phyloP scores from a whole-genome alignment of 2,113 vertebrate species.

The Scomber scombrus region DNA sequence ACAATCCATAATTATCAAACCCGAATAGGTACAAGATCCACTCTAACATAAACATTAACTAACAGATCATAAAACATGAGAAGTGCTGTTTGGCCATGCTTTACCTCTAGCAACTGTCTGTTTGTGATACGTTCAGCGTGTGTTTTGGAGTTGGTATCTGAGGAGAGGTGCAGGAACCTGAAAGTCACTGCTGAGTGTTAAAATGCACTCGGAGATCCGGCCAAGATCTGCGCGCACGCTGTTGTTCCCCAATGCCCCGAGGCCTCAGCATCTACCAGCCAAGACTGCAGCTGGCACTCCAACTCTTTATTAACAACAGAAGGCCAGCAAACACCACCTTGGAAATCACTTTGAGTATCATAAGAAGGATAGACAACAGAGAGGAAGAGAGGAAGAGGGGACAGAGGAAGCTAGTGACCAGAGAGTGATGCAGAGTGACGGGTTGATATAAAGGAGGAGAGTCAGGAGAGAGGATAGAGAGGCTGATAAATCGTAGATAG shows the following conservation, averaged over 20 bases:
- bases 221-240: conserved; percentile 39
- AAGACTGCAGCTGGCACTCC: conserved; percentile 63
- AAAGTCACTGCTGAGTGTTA: conserved; percentile 61
- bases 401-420: conserved; percentile 24
- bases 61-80: conserved; percentile 48
- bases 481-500: conserved; percentile 48
- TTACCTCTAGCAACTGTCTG: conserved; percentile 51
- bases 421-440: conserved; percentile 47
- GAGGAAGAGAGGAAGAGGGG: conserved; percentile 29
- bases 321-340: conserved; percentile 66
- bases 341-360: conserved; percentile 66
- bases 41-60: conserved; percentile 41
- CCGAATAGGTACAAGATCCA: conserved; percentile 29
- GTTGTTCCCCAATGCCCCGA: conserved; percentile 56
- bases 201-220: conserved; percentile 63
- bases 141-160: conserved; percentile 49
- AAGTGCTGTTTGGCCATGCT: conserved; percentile 18
- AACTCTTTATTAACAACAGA: conserved; percentile 85
- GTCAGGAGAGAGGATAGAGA: conserved; percentile 13
- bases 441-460: conserved; percentile 35
- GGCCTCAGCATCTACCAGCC: conserved; percentile 69
- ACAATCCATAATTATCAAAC: conserved; percentile 33
- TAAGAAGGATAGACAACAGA: conserved; percentile 31
- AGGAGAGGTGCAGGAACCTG: conserved; percentile 38
- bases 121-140: conserved; percentile 33